Conservation (phyloP, 2,888 invertebrate genomes). For the Clistopyga incitator region DNA sequence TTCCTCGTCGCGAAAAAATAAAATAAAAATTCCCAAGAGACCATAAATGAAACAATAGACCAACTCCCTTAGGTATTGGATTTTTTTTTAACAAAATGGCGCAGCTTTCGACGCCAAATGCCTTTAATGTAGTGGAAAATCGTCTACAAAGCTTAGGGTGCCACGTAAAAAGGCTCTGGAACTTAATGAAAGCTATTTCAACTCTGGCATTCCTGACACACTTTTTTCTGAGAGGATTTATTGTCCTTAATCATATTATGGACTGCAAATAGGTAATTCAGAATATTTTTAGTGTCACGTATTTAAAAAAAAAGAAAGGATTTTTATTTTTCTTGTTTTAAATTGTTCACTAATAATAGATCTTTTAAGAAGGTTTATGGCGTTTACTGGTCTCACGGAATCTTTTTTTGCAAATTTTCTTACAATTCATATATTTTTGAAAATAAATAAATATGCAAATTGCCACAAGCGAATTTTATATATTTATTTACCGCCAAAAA, state of each 20-base stretch:
- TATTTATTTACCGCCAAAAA: too few relatives aligned
- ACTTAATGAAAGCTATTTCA: neutral
- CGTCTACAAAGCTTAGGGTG: neutral
- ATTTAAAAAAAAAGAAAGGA: too few relatives aligned
- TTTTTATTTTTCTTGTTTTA: too few relatives aligned
- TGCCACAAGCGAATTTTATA: too few relatives aligned
- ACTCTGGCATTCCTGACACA: neutral
- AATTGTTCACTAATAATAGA: too few relatives aligned
- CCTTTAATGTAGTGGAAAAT: conserved; percentile 1
- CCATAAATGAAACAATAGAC: conserved; percentile 7
- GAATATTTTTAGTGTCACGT: neutral
- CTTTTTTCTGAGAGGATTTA: neutral
- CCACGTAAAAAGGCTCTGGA: neutral
- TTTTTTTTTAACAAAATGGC: neutral
- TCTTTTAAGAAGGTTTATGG: too few relatives aligned
- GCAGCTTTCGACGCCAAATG: neutral
- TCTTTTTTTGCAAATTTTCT: too few relatives aligned
- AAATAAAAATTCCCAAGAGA: neutral
- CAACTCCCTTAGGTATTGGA: neutral
- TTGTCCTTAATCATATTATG: neutral
- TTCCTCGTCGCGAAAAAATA: neutral
- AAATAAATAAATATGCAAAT: too few relatives aligned
- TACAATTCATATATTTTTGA: too few relatives aligned
- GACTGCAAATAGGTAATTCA: neutral
- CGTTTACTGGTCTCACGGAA: too few relatives aligned